Percentiles rank a stretch among this genome's conserved stretches.
phyloP scores from a whole-genome alignment of 1,140 invertebrate species.

The Ganaspis sp. region DNA sequence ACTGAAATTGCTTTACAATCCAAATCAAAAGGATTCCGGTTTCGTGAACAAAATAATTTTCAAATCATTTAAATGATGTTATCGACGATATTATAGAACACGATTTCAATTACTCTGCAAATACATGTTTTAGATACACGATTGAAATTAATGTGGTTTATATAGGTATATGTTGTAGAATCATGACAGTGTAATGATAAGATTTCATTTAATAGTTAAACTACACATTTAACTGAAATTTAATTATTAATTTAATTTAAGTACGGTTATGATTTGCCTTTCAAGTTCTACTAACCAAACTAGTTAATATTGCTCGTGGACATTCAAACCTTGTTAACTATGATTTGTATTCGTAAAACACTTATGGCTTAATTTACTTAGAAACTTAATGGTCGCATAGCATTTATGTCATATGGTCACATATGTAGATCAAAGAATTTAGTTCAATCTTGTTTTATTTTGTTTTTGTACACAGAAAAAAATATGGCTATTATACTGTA shows the following conservation, averaged over 20 bases:
- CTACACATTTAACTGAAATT: neutral
- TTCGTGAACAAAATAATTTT: no score
- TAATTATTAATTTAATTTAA: slow-evolving; percentile 3
- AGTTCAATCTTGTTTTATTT: no score
- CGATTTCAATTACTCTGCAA: neutral
- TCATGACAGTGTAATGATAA: neutral
- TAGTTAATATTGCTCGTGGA: slow-evolving; percentile 6
- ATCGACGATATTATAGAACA: neutral
- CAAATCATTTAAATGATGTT: no score
- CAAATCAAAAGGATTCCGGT: no score
- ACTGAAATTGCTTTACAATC: no score
- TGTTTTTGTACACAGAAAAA: no score
- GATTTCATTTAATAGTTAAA: neutral
- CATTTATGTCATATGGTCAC: neutral
- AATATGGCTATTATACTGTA: no score
- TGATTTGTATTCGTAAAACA: neutral
- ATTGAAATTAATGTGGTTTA: neutral
- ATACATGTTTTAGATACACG: neutral
- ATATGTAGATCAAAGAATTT: no score
- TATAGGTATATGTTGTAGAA: neutral
- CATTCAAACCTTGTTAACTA: neutral
- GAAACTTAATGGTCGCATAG: no score
- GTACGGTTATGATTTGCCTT: neutral
- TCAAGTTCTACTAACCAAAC: neutral
- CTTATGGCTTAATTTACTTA: no score